phyloP scores from a whole-genome alignment of 2,888 invertebrate genomes.

The Thera britannica region DNA sequence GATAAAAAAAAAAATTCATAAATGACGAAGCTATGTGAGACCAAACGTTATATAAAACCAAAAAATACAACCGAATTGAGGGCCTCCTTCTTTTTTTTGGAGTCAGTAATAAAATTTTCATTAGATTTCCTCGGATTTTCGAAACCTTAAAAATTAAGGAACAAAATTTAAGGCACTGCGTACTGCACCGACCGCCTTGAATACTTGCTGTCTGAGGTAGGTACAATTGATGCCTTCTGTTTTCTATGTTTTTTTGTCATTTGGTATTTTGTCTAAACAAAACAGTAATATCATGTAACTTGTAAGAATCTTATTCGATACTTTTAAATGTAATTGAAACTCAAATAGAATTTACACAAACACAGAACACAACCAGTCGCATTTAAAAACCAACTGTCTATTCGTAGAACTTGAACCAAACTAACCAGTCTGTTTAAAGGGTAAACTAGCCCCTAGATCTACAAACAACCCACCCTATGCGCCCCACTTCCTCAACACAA shows the following conservation, averaged over 20 bases:
- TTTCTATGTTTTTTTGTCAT: too few species aligned
- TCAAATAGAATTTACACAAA: neutral
- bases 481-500: conserved; percentile 44
- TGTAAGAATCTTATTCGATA: conserved; percentile 28
- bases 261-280: too few species aligned
- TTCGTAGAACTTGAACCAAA: conserved; percentile 6
- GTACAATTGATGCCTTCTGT: too few species aligned
- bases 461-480: conserved; percentile 20
- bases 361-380: neutral
- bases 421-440: conserved; percentile 4
- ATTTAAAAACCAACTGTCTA: conserved; percentile 1
- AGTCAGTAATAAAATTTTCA: neutral
- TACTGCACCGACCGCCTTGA: too few species aligned
- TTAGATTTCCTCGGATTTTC: neutral
- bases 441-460: conserved; percentile 16
- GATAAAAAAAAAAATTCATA: too few species aligned
- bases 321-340: neutral
- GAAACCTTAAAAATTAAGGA: neutral
- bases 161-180: too few species aligned
- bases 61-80: too few species aligned
- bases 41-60: too few species aligned
- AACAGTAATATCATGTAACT: neutral
- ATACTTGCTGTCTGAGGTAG: too few species aligned
- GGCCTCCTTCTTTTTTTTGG: too few species aligned
- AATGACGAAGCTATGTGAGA: too few species aligned